phyloP scores from a whole-genome alignment of 2,888 invertebrate genomes.

The Monoplex corrugatus region DNA sequence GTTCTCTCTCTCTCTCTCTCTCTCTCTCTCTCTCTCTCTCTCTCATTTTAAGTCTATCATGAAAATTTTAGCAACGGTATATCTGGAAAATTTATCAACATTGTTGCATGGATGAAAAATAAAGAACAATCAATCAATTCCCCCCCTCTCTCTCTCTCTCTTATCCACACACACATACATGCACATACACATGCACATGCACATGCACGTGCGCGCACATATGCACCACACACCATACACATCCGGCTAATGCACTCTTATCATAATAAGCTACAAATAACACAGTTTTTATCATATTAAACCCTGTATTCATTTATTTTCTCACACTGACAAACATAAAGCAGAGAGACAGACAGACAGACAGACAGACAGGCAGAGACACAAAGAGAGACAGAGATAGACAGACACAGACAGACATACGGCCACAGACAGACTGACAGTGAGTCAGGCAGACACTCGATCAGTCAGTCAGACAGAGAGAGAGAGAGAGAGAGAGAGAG shows the following conservation, averaged over 20 bases:
- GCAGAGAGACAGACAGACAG: not conserved
- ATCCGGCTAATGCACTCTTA: too few relatives aligned
- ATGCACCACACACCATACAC: not conserved
- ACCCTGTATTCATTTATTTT: not conserved
- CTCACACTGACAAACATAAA: not conserved
- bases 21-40: too few relatives aligned
- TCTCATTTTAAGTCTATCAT: too few relatives aligned
- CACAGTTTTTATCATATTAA: not conserved
- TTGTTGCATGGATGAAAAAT: too few relatives aligned
- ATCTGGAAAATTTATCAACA: too few relatives aligned
- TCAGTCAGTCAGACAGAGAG: too few relatives aligned
- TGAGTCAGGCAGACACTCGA: not conserved
- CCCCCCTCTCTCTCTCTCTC: too few relatives aligned
- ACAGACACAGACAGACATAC: not conserved
- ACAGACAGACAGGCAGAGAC: not conserved
- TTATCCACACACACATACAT: not conserved
- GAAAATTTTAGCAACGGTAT: too few relatives aligned
- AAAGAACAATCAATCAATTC: too few relatives aligned
- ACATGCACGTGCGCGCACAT: not conserved
- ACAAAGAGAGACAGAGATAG: too few relatives aligned
- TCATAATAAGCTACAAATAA: not conserved
- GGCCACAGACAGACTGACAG: not conserved
- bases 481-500: conserved; percentile 26
- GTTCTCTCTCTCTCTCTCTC: too few relatives aligned
- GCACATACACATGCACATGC: not conserved